Conservation (phyloP, 2,113 vertebrate genomes). For the Rattus rattus region DNA sequence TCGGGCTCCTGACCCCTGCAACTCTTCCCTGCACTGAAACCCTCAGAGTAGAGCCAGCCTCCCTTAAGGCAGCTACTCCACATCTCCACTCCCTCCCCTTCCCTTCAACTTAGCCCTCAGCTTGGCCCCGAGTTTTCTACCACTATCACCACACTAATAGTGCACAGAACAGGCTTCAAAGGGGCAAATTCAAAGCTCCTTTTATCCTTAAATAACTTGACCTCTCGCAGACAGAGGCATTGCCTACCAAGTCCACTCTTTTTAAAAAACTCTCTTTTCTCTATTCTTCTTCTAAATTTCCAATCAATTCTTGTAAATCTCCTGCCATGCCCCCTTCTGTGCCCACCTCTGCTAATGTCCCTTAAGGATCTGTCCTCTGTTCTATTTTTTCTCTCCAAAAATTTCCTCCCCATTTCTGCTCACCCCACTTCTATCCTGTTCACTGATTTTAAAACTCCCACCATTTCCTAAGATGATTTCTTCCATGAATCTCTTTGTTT, state of each 20-base stretch:
- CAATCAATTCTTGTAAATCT: constrained; percentile 7
- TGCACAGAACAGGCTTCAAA: constrained; percentile 42
- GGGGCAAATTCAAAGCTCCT: constrained; percentile 56
- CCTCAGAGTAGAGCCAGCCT: not conserved
- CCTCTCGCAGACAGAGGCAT: constrained; percentile 54
- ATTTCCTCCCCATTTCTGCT: not conserved
- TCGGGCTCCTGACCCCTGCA: constrained; percentile 19
- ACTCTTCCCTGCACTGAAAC: constrained; percentile 22
- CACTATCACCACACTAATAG: not conserved
- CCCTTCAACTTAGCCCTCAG: constrained; percentile 4
- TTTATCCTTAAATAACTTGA: constrained; percentile 70
- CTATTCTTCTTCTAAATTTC: constrained; percentile 45
- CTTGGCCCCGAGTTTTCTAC: constrained; percentile 38
- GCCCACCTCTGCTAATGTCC: not conserved
- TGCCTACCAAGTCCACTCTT: constrained; percentile 54
- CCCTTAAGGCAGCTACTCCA: not conserved
- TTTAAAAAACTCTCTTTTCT: constrained; percentile 48
- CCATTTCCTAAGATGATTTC: not conserved
- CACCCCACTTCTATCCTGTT: not conserved
- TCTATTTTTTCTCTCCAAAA: not conserved
- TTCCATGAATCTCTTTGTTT: not conserved
- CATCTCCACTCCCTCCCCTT: not conserved
- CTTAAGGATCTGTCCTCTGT: not conserved
- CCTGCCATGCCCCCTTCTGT: not conserved
- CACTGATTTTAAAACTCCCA: not conserved